Percentiles rank a stretch among this genome's conserved stretches.
These are phyloP conservation scores for Sorex maritimensis DNA, from an alignment of 2,797 vertebrate species.

Conservation along the genomic window DNA sequence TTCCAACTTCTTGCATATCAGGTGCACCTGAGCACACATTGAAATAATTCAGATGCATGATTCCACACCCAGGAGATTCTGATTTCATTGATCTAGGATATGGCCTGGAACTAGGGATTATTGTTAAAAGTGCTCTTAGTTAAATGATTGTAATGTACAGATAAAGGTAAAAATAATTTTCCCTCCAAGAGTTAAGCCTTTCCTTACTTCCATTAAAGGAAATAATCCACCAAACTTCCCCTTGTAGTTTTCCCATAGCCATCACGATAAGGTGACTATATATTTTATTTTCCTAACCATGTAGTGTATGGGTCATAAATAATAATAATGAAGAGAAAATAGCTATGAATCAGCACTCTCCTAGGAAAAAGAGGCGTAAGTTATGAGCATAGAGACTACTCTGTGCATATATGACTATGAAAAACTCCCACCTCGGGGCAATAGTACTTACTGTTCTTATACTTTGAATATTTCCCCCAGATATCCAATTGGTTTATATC, in stretches of 20 bases:
- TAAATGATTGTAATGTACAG: not conserved
- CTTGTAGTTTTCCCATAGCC: too few relatives aligned
- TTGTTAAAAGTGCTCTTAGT: conserved; percentile 29
- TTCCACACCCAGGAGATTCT: not conserved
- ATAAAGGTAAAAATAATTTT: not conserved
- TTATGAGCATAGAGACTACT: not conserved
- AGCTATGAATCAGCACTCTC: not conserved
- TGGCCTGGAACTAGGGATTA: not conserved
- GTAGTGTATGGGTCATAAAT: not conserved
- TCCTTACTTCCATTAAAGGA: not conserved
- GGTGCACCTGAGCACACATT: not conserved
- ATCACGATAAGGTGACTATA: too few relatives aligned
- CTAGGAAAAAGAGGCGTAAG: not conserved
- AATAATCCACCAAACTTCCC: too few relatives aligned
- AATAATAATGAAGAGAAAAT: not conserved
- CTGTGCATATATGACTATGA: too few relatives aligned
- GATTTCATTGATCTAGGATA: not conserved
- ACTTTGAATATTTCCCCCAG: not conserved
- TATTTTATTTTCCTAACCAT: not conserved
- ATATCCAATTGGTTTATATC: not conserved
- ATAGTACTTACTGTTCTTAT: not conserved
- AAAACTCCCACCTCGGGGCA: not conserved
- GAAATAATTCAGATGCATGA: too few relatives aligned
- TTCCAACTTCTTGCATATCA: not conserved
- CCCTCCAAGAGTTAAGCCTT: not conserved